Conservation (phyloP, 2,888 invertebrate species). For the Neoscelio sp. region DNA sequence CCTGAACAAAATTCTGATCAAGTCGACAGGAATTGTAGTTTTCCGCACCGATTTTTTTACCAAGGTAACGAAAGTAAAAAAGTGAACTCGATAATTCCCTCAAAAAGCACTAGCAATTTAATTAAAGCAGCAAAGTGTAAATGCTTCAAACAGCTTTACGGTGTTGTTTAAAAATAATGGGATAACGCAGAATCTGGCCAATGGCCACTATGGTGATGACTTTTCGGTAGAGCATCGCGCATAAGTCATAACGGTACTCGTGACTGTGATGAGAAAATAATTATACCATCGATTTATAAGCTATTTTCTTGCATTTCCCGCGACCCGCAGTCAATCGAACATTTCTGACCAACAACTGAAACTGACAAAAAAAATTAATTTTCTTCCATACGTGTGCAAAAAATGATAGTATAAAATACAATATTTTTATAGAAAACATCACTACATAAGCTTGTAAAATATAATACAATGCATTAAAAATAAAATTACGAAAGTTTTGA, state of each 20-base stretch:
- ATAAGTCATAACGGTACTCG: background rate
- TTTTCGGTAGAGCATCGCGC: background rate
- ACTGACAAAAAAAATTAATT: too few relatives aligned
- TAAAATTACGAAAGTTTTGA: too few relatives aligned
- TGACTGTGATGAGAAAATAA: background rate
- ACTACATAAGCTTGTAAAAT: too few relatives aligned
- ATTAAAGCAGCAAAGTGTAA: slow-evolving; percentile 29
- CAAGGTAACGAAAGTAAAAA: too few relatives aligned
- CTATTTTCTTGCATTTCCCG: background rate
- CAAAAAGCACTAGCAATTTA: slow-evolving; percentile 14
- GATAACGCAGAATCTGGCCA: slow-evolving; percentile 24
- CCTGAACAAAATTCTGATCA: too few relatives aligned
- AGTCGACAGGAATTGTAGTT: too few relatives aligned
- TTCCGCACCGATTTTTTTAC: too few relatives aligned
- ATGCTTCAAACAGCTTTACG: slow-evolving; percentile 12
- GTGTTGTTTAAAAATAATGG: slow-evolving; percentile 26
- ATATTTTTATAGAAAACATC: too few relatives aligned
- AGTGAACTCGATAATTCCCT: too few relatives aligned
- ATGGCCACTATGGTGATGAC: slow-evolving; percentile 6
- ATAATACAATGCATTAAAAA: too few relatives aligned
- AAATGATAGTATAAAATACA: too few relatives aligned
- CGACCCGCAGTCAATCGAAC: background rate
- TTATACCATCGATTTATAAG: slow-evolving; percentile 1
- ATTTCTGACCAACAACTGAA: background rate
- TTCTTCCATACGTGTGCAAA: too few relatives aligned